Evolutionary conservation across 2,888 invertebrate genomes (phyloP).

Genomic region (Dasysyrphus tricinctus): DNA sequence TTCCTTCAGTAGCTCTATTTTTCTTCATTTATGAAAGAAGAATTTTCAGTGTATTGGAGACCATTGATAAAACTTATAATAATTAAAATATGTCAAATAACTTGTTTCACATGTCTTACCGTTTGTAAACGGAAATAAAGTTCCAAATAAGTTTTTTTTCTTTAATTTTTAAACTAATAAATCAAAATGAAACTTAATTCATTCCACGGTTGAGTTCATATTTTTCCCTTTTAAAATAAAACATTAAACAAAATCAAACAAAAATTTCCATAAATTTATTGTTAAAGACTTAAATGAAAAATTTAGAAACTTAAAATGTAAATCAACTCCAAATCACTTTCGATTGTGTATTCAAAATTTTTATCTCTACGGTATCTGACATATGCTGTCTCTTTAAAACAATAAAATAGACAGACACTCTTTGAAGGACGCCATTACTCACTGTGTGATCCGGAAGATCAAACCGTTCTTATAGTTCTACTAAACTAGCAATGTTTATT

Average conservation of each 20-base stretch:
- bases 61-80: no score
- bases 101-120: no score
- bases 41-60: no score
- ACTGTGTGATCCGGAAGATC: conserved; percentile 65
- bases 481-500: not conserved
- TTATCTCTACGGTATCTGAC: not conserved
- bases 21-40: no score
- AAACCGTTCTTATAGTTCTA: conserved; percentile 11
- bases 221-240: not conserved
- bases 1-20: no score
- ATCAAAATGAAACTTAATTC: not conserved
- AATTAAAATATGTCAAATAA: no score
- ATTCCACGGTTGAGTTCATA: conserved; percentile 1
- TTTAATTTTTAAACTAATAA: not conserved
- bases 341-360: conserved; percentile 4
- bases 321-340: conserved; percentile 15
- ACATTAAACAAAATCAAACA: conserved; percentile 5
- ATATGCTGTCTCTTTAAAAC: conserved; percentile 16
- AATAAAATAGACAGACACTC: conserved; percentile 28
- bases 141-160: no score
- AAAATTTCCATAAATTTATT: conserved; percentile 1
- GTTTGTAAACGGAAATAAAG: no score
- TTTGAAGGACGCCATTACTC: conserved; percentile 47
- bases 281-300: conserved; percentile 13
- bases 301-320: not conserved